These are phyloP conservation scores for Lasioglossum oenotherae DNA, from an alignment of 2,888 invertebrate species.

Conservation along the genomic window DNA sequence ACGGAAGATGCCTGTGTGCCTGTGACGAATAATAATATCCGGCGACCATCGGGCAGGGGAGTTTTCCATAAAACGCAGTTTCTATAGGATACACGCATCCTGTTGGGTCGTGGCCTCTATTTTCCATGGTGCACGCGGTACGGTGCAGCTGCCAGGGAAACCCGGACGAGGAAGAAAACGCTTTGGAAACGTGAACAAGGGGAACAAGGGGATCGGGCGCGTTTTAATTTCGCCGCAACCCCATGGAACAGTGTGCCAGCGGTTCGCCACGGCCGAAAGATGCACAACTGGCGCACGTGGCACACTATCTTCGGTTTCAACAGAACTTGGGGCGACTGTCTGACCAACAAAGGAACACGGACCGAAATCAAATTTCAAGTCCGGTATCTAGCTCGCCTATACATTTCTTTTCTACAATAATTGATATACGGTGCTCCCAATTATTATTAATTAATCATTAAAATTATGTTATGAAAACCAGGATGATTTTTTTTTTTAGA, in stretches of 20 bases:
- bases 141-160: slow-evolving; percentile 59
- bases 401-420: neutral
- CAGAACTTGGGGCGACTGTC: neutral
- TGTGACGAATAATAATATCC: slow-evolving; percentile 25
- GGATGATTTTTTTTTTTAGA: no score
- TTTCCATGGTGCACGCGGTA: slow-evolving; percentile 20
- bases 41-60: slow-evolving; percentile 13
- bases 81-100: slow-evolving; percentile 63
- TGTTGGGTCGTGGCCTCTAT: slow-evolving; percentile 41
- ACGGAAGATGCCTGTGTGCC: slow-evolving; percentile 19
- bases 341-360: neutral
- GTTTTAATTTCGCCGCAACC: slow-evolving; percentile 57
- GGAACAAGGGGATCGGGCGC: slow-evolving; percentile 34
- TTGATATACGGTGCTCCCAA: neutral
- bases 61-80: slow-evolving; percentile 33
- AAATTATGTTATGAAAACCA: neutral
- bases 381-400: neutral
- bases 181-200: slow-evolving; percentile 23
- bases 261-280: slow-evolving; percentile 18
- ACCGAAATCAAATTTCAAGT: neutral
- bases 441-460: neutral
- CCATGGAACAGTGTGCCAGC: slow-evolving; percentile 37
- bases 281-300: slow-evolving; percentile 44
- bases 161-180: slow-evolving; percentile 63
- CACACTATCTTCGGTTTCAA: slow-evolving; percentile 43